Conservation (phyloP, 1,140 invertebrate genomes). For the Ganaspis sp. region DNA sequence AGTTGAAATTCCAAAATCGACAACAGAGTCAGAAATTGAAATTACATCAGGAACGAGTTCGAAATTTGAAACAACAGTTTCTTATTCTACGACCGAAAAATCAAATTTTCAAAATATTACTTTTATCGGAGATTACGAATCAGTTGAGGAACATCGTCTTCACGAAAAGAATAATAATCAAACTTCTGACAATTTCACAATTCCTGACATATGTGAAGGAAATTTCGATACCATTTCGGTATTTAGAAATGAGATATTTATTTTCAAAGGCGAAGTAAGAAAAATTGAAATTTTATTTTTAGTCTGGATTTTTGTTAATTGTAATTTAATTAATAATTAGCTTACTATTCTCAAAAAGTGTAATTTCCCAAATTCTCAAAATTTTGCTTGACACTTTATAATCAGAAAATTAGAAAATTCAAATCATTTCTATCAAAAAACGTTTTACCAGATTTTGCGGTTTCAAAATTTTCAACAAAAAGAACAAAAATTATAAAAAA, state of each 20-base stretch:
- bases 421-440: no score
- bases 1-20: neutral
- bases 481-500: no score
- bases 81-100: neutral
- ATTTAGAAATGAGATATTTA: neutral
- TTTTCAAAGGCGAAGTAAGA: conserved; percentile 27
- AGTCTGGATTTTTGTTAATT: no score
- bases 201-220: conserved; percentile 12
- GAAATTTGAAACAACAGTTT: neutral
- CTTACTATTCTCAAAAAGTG: no score
- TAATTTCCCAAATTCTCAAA: no score
- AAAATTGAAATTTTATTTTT: neutral
- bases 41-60: neutral
- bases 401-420: no score
- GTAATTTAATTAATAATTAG: no score
- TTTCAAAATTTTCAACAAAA: no score
- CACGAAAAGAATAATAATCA: neutral
- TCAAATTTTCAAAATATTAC: conserved; percentile 16
- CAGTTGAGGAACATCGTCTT: conserved; percentile 4
- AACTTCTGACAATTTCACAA: neutral
- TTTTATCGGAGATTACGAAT: conserved; percentile 18
- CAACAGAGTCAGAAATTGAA: neutral
- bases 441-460: no score
- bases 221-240: conserved; percentile 20
- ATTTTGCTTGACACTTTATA: no score